These are phyloP conservation scores for roundworm (Caenorhabditis elegans) DNA, from an alignment of 1,140 invertebrate genomes.

Conservation along the genomic window DNA sequence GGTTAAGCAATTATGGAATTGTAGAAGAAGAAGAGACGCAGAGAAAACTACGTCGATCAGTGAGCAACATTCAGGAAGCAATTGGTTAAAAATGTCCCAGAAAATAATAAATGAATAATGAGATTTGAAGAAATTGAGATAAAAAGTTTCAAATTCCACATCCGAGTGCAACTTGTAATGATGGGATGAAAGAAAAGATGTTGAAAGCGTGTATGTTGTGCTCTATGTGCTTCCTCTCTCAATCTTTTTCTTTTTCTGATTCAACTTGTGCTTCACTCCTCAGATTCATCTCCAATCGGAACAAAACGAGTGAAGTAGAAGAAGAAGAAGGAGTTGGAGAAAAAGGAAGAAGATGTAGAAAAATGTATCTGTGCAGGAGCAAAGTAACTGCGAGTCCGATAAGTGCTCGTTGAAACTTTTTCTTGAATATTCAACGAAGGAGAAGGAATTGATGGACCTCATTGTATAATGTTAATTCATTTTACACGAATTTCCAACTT, in stretches of 20 bases:
- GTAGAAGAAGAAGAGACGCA: too few species aligned
- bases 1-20: neutral
- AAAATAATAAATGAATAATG: neutral
- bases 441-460: neutral
- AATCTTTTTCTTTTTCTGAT: neutral
- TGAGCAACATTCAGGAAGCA: neutral
- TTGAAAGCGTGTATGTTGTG: neutral
- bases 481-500: too few species aligned
- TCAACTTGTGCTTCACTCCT: neutral
- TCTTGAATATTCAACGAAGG: neutral
- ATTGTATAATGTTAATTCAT: too few species aligned
- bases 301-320: constrained; percentile 27
- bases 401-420: constrained; percentile 26
- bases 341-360: neutral
- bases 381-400: neutral
- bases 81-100: neutral
- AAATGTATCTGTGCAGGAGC: neutral
- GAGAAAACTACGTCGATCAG: neutral
- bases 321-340: neutral
- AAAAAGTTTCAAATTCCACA: neutral
- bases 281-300: constrained; percentile 24
- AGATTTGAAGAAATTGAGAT: neutral
- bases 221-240: neutral
- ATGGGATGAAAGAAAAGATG: constrained; percentile 25
- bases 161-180: constrained; percentile 31